phyloP scores from a whole-genome alignment of 2,888 invertebrate species.

The Dasypogon diadema region DNA sequence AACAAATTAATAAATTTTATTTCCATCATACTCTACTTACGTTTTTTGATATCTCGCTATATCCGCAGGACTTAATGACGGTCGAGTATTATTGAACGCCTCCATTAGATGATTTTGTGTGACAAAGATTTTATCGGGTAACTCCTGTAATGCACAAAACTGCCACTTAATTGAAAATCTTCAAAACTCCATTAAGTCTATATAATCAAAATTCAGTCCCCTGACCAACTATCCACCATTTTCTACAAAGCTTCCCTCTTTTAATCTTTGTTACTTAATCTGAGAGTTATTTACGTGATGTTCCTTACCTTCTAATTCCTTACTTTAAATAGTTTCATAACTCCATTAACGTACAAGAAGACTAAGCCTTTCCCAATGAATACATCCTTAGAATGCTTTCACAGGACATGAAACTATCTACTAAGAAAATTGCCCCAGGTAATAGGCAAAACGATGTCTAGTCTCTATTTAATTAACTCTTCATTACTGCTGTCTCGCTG shows the following conservation, averaged over 20 bases:
- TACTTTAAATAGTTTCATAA: constrained; percentile 36
- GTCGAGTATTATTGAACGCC: constrained; percentile 78
- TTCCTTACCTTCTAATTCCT: background rate
- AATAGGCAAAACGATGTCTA: constrained; percentile 34
- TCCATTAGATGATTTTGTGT: constrained; percentile 75
- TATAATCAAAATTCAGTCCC: background rate
- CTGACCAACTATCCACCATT: background rate
- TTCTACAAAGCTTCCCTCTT: background rate
- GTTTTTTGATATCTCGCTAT: constrained; percentile 79
- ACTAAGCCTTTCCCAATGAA: constrained; percentile 3
- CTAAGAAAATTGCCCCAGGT: constrained; percentile 30
- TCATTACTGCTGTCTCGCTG: constrained; percentile 13
- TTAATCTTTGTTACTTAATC: too few species aligned
- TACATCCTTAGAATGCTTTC: constrained; percentile 11
- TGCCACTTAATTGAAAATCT: constrained; percentile 62
- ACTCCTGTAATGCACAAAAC: constrained; percentile 59
- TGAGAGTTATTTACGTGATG: background rate
- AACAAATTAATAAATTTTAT: background rate
- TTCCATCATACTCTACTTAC: constrained; percentile 71
- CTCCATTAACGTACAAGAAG: constrained; percentile 27
- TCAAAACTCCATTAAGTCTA: constrained; percentile 27
- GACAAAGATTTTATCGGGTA: constrained; percentile 68
- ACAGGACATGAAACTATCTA: background rate
- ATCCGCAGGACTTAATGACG: constrained; percentile 81
- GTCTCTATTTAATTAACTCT: constrained; percentile 32